A percentile compares a stretch with the other conserved stretches of the same genome.
phyloP scores from a whole-genome alignment of 2,888 invertebrate genomes.

The Meiosimyza decipiens region DNA sequence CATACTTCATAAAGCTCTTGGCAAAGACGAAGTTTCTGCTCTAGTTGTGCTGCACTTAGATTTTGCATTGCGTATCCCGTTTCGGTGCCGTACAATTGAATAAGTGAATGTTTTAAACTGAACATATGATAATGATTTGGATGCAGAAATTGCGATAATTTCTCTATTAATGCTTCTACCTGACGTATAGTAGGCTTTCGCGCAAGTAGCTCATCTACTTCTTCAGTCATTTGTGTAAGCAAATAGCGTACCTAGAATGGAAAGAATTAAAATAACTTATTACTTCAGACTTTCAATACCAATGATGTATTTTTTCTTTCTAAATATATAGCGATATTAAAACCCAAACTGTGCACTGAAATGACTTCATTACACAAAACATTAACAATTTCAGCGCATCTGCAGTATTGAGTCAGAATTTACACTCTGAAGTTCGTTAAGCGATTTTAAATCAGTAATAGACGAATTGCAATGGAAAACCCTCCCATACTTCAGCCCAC shows the following conservation, averaged over 20 bases:
- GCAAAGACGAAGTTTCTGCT: conserved; percentile 77
- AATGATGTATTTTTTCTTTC: too few relatives aligned
- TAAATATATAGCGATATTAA: too few relatives aligned
- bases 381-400: too few relatives aligned
- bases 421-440: too few relatives aligned
- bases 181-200: conserved; percentile 70
- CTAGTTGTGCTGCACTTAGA: conserved; percentile 71
- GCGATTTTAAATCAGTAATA: too few relatives aligned
- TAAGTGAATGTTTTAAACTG: conserved; percentile 82
- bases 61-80: conserved; percentile 70
- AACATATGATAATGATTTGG: conserved; percentile 87
- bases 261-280: too few relatives aligned
- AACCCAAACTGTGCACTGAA: too few relatives aligned
- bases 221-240: conserved; percentile 78
- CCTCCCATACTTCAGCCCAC: too few relatives aligned
- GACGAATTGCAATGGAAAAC: too few relatives aligned
- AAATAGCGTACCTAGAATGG: conserved; percentile 68
- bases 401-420: too few relatives aligned
- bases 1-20: conserved; percentile 74
- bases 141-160: conserved; percentile 81
- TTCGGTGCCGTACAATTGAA: conserved; percentile 83
- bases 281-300: too few relatives aligned
- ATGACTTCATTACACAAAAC: too few relatives aligned
- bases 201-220: conserved; percentile 75
- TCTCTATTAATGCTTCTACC: conserved; percentile 74